Evolutionary conservation across 2,113 vertebrate genomes (phyloP).

Genomic region (Xenopus borealis): DNA sequence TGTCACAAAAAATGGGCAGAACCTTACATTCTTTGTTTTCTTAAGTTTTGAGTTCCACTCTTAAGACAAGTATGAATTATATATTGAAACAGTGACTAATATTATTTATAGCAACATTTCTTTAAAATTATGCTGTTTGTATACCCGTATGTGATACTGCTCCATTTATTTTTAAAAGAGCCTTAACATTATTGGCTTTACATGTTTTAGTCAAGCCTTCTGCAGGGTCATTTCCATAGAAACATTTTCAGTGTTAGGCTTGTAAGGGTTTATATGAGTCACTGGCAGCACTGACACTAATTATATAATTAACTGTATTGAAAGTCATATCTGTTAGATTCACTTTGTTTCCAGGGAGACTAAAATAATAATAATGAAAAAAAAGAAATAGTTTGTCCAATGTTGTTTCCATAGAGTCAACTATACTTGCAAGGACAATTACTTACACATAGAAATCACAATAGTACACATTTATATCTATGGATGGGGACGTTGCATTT

Average conservation of each 20-base stretch:
- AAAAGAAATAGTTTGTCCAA: conserved; percentile 24
- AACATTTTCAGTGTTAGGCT: not conserved
- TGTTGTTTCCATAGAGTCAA: conserved; percentile 34
- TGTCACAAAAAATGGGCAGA: no score
- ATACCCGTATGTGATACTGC: not conserved
- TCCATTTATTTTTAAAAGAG: not conserved
- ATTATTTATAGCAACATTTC: no score
- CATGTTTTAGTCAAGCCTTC: accelerated
- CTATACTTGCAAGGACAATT: accelerated
- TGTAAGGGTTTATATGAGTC: conserved; percentile 12
- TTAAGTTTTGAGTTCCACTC: no score
- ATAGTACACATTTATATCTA: not conserved
- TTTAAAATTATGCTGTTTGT: not conserved
- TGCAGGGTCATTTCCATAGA: conserved; percentile 43
- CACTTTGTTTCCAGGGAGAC: conserved; percentile 60
- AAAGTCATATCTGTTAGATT: conserved; percentile 52
- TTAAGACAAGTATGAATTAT: no score
- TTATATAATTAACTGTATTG: conserved; percentile 56
- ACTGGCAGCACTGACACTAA: conserved; percentile 51
- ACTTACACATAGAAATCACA: not conserved
- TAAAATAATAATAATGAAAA: conserved; percentile 34
- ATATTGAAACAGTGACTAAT: no score
- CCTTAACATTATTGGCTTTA: not conserved
- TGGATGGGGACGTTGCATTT: not conserved
- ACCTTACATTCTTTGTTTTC: no score